A percentile compares a stretch with the other conserved stretches of the same genome.
These are phyloP conservation scores for Tinea semifulvella DNA, from an alignment of 2,888 invertebrate species.

Conservation along the genomic window DNA sequence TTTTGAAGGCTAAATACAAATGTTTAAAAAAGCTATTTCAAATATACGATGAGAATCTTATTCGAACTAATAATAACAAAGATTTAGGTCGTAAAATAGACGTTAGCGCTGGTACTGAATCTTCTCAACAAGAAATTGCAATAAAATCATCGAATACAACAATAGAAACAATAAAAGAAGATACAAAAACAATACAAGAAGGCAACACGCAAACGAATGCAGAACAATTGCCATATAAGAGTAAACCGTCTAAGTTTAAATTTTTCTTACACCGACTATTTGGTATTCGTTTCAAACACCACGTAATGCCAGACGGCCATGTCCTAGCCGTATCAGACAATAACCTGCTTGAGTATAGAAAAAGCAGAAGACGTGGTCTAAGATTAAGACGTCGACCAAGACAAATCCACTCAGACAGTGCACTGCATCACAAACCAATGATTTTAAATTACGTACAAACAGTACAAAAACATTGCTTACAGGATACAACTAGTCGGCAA, in stretches of 20 bases:
- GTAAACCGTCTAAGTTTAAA: constrained; percentile 42
- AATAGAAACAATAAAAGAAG: too few relatives aligned
- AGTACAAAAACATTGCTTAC: constrained; percentile 40
- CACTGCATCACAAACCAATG: constrained; percentile 31
- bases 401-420: constrained; percentile 40
- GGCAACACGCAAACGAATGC: background rate
- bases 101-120: background rate
- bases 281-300: constrained; percentile 31
- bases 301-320: constrained; percentile 26
- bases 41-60: constrained; percentile 52
- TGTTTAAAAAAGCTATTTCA: constrained; percentile 55
- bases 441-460: constrained; percentile 44
- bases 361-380: constrained; percentile 26
- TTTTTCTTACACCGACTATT: constrained; percentile 43
- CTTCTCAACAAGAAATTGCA: background rate
- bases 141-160: background rate
- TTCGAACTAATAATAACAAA: constrained; percentile 25
- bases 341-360: constrained; percentile 20
- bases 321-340: constrained; percentile 44
- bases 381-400: constrained; percentile 38
- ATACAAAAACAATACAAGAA: background rate
- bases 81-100: constrained; percentile 20
- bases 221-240: too few relatives aligned
- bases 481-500: constrained; percentile 43
- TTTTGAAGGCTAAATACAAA: constrained; percentile 54